Evolutionary conservation across 2,888 invertebrate genomes (phyloP).

Genomic region (Marasmarcha lunaedactyla): DNA sequence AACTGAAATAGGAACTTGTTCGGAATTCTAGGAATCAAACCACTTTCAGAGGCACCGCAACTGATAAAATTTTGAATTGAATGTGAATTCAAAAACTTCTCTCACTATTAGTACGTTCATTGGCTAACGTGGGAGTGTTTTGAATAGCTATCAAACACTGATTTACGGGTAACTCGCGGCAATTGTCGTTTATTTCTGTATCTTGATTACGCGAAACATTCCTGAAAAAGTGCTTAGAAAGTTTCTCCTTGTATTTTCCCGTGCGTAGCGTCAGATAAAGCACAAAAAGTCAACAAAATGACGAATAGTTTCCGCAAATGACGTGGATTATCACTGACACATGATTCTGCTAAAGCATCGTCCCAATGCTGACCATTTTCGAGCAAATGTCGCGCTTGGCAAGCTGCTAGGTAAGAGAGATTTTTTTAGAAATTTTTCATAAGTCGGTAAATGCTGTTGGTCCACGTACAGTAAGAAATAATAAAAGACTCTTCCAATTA

Average conservation of each 20-base stretch:
- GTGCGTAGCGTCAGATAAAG: background rate
- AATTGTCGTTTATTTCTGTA: background rate
- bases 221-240: background rate
- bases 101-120: too few relatives aligned
- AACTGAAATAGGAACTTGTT: too few relatives aligned
- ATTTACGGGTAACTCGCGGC: background rate
- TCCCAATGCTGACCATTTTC: constrained; percentile 30
- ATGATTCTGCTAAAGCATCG: constrained; percentile 13
- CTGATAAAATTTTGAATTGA: too few relatives aligned
- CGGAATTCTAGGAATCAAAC: too few relatives aligned
- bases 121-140: too few relatives aligned
- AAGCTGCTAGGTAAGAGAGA: constrained; percentile 23
- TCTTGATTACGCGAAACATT: background rate
- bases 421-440: constrained; percentile 20
- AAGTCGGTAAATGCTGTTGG: constrained; percentile 21
- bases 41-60: too few relatives aligned
- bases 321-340: constrained; percentile 16
- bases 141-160: background rate
- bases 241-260: background rate
- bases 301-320: constrained; percentile 14
- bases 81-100: too few relatives aligned
- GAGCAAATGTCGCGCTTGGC: constrained; percentile 16
- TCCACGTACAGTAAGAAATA: constrained; percentile 16
- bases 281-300: constrained; percentile 10
- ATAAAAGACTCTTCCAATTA: constrained; percentile 14